Evolutionary conservation across 1,140 invertebrate genomes (phyloP), one percentile per base, ranked within the genome.

Genomic region (Notospermus geniculatus): DNA sequence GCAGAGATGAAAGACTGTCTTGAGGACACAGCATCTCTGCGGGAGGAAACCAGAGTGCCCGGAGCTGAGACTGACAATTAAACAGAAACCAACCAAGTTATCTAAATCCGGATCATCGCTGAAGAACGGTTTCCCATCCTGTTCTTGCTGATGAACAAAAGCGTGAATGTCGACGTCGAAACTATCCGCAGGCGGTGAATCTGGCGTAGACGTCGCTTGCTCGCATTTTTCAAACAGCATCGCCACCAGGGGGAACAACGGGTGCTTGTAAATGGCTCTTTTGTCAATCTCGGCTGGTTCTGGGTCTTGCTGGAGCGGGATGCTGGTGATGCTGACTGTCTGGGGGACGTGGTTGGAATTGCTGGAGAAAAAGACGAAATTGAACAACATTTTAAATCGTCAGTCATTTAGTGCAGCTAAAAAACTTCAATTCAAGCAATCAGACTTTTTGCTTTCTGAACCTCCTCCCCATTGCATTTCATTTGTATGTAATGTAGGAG

Each of bases 91-190:
- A 82, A 93, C 91, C 86, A 96, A 85, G 68, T 90, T 89, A 85
- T 96, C 92, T 60, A 95, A 90, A 86, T 96, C 93, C 9, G 90
- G 88, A 83, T 95, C 91, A 78, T 94, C 91, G 66, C 90, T 89
- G 57, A 95, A 85, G 80, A 95, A 91, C 1, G 91, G 89, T 73
- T 92, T 88, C 62, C 89, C 83, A 79, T 93, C 91, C 73, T 90
- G 83, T 78, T 93, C 88, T 82, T 93, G 90, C 73, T 93, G 90
- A 72, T 93, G 90, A 56, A 95, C 86, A 72, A 77, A 79, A 5
- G 71, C 67, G 59, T 79, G 71, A n/a, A 80, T 77, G 54, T 80
- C 75, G 0, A 70, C 70, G 66, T 77, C 72, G 60, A 81, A 75
- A 36, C 69, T 71, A 13, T 78, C 73, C 30, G 71, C 65, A 17